Evolutionary conservation across 2,113 vertebrate genomes (phyloP).

Genomic region (Epinephelus lanceolatus): DNA sequence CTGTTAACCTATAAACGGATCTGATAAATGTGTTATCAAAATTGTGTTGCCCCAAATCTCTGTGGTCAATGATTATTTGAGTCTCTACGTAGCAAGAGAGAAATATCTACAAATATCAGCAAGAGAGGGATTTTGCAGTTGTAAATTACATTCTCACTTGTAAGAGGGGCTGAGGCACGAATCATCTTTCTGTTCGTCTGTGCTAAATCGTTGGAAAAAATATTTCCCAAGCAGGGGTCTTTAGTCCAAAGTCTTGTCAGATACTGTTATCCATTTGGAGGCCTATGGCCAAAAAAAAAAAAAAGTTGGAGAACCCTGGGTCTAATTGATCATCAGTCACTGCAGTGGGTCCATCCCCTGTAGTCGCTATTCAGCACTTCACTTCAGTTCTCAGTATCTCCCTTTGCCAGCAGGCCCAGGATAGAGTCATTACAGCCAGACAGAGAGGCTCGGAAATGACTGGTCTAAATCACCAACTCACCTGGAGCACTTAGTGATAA

Average conservation of each 20-base stretch:
- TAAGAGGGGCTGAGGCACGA: not conserved
- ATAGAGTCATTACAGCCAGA: constrained; percentile 68
- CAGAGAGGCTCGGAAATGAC: constrained; percentile 65
- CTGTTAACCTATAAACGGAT: no score
- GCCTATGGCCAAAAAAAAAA: not conserved
- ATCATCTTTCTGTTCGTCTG: not conserved
- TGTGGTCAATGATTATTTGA: not conserved
- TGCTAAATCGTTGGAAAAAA: not conserved
- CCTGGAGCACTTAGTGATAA: constrained; percentile 72
- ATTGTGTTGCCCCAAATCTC: not conserved
- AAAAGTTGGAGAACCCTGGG: constrained; percentile 14
- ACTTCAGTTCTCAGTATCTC: constrained; percentile 68
- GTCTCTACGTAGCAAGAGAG: not conserved
- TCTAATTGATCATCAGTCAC: constrained; percentile 65
- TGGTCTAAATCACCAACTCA: constrained; percentile 75
- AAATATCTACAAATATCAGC: not conserved
- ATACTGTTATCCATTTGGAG: constrained; percentile 19
- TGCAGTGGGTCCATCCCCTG: constrained; percentile 52
- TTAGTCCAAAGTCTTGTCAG: constrained; percentile 35
- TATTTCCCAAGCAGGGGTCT: constrained; percentile 13
- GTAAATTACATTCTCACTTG: not conserved
- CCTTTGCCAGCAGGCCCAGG: constrained; percentile 58
- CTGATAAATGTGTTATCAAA: not conserved
- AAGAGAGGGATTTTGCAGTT: not conserved
- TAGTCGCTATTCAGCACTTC: constrained; percentile 54